These are phyloP conservation scores for Cassiopea andromeda DNA, from an alignment of 30 jellyfish, hydroid and myxozoan genomes.

Conservation along the genomic window DNA sequence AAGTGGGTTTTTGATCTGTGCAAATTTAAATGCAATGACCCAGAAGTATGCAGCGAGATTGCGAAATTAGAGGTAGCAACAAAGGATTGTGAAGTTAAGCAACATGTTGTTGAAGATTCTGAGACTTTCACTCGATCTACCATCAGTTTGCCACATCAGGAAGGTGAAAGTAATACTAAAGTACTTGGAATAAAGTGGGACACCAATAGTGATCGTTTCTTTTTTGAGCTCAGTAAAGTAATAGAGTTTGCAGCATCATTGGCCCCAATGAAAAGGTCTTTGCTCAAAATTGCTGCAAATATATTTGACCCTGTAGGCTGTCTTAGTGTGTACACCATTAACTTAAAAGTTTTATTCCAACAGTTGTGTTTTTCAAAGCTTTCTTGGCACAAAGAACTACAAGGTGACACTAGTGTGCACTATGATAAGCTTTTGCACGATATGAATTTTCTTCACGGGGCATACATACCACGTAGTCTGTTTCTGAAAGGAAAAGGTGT, in stretches of 20 bases:
- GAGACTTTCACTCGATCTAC: neutral
- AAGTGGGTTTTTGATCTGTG: neutral
- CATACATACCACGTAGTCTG: conserved; percentile 14
- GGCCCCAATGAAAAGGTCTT: conserved; percentile 39
- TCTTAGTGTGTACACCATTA: conserved; percentile 34
- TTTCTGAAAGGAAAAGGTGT: conserved; percentile 35
- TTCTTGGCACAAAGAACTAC: conserved; percentile 51
- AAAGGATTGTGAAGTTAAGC: neutral
- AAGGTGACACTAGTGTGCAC: conserved; percentile 20
- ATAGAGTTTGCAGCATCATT: neutral
- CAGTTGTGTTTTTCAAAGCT: conserved; percentile 28
- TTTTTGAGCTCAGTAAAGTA: conserved; percentile 1
- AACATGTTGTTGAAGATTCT: neutral
- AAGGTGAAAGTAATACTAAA: conserved; percentile 3
- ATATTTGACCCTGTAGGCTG: conserved; percentile 80
- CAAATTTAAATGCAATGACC: neutral
- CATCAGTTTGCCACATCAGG: neutral
- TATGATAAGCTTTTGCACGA: conserved; percentile 10
- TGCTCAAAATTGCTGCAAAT: conserved; percentile 51
- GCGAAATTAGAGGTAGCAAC: neutral
- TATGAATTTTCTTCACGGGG: neutral
- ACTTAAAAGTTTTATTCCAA: conserved; percentile 50
- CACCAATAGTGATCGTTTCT: neutral
- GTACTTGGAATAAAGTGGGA: conserved; percentile 7
- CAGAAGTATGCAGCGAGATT: neutral